A percentile compares a stretch with the other conserved stretches of the same genome.
phyloP scores from a whole-genome alignment of 2,797 vertebrate species.

The Eulemur coronatus region DNA sequence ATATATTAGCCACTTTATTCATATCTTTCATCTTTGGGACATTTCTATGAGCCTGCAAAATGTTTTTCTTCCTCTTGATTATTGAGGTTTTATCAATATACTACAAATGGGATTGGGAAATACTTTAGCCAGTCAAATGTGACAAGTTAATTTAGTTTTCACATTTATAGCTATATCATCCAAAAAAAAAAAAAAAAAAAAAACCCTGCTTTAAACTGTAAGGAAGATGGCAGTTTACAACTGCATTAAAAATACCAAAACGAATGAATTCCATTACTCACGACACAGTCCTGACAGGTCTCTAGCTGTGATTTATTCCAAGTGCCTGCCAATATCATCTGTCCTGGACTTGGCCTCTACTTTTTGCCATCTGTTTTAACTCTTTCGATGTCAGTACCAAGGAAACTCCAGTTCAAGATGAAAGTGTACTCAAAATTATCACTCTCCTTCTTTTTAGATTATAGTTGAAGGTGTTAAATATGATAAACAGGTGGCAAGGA shows the following conservation, averaged over 20 bases:
- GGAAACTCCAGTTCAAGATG: slow-evolving; percentile 28
- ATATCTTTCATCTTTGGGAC: neutral
- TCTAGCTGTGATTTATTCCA: slow-evolving; percentile 50
- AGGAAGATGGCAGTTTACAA: slow-evolving; percentile 27
- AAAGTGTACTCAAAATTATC: neutral
- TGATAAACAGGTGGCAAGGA: too few species aligned
- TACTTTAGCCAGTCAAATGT: slow-evolving; percentile 48
- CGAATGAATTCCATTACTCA: slow-evolving; percentile 54
- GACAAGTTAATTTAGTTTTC: slow-evolving; percentile 63
- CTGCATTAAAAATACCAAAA: slow-evolving; percentile 45
- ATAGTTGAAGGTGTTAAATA: neutral
- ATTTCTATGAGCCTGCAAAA: neutral
- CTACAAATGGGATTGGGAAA: slow-evolving; percentile 42
- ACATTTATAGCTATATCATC: slow-evolving; percentile 43
- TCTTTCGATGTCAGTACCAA: slow-evolving; percentile 44
- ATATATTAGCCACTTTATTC: neutral
- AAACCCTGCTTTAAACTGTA: neutral
- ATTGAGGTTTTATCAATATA: slow-evolving; percentile 52
- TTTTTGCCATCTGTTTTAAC: slow-evolving; percentile 37
- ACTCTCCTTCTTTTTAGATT: neutral
- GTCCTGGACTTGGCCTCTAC: neutral
- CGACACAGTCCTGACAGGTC: neutral
- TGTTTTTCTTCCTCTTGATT: slow-evolving; percentile 14
- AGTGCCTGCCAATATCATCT: neutral
- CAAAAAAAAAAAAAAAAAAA: neutral